Percentiles rank a stretch among this genome's conserved stretches.
Conservation (phyloP, 2,888 invertebrate genomes). For the Xestoiulus laeticollis region DNA sequence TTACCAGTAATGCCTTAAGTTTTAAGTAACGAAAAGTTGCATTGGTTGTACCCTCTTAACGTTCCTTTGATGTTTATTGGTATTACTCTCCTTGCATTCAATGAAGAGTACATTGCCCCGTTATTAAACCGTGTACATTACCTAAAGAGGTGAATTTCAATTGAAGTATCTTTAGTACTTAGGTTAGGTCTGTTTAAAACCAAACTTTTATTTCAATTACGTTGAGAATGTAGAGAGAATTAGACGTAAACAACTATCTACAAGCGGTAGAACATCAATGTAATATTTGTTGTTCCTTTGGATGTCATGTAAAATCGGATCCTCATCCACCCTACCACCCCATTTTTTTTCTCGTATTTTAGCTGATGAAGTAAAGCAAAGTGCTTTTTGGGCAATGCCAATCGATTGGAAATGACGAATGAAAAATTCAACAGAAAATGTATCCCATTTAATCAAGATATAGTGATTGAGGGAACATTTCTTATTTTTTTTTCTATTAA, state of each 20-base stretch:
- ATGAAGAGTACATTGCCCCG: background rate
- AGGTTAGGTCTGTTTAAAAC: background rate
- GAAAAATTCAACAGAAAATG: conserved; percentile 41
- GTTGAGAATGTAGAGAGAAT: conserved; percentile 5
- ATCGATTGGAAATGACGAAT: conserved; percentile 39
- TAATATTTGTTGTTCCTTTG: conserved; percentile 28
- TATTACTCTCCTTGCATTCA: background rate
- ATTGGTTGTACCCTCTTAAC: background rate
- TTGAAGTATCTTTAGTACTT: conserved; percentile 8
- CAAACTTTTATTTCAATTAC: conserved; percentile 24
- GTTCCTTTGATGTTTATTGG: background rate
- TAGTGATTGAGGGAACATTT: background rate
- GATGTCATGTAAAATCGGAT: background rate
- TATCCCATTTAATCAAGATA: background rate
- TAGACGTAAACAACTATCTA: conserved; percentile 24
- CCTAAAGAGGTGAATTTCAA: background rate
- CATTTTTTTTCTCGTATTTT: background rate
- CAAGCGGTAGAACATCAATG: background rate
- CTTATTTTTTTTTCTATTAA: background rate
- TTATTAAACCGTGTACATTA: background rate
- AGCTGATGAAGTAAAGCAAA: conserved; percentile 5
- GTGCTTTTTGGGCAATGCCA: conserved; percentile 34
- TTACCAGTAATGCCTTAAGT: background rate
- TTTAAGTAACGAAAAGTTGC: background rate
- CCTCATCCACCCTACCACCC: background rate